A percentile compares a stretch with the other conserved stretches of the same genome.
phyloP scores from a whole-genome alignment of 2,888 invertebrate genomes.

The Elaeidobius kamerunicus region DNA sequence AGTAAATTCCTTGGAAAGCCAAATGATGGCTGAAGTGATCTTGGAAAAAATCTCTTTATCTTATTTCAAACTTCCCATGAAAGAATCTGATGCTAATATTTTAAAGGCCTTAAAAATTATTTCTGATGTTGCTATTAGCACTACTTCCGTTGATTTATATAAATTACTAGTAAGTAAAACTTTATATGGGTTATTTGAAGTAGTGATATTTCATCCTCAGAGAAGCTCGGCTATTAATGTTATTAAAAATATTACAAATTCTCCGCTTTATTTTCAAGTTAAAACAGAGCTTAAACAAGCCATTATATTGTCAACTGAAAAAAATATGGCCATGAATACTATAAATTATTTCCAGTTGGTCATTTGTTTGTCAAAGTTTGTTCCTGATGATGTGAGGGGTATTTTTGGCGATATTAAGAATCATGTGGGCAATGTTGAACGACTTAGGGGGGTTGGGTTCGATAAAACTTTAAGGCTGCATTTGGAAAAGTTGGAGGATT shows the following conservation, averaged over 20 bases:
- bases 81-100: constrained; percentile 42
- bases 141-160: constrained; percentile 34
- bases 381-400: constrained; percentile 43
- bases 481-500: constrained; percentile 40
- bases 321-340: constrained; percentile 51
- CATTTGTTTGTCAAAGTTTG: constrained; percentile 42
- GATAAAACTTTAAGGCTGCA: constrained; percentile 49
- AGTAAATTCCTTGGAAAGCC: constrained; percentile 39
- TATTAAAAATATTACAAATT: constrained; percentile 39
- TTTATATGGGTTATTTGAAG: constrained; percentile 42
- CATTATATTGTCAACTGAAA: constrained; percentile 45
- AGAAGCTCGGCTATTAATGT: constrained; percentile 40
- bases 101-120: constrained; percentile 43
- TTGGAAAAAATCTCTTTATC: constrained; percentile 42
- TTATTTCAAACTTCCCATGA: constrained; percentile 43
- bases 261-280: constrained; percentile 37
- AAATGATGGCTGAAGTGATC: constrained; percentile 37
- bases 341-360: constrained; percentile 48
- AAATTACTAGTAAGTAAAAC: constrained; percentile 38
- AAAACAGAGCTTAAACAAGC: constrained; percentile 40
- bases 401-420: constrained; percentile 44
- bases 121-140: constrained; percentile 38
- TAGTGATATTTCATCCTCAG: constrained; percentile 44
- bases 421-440: constrained; percentile 49
- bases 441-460: constrained; percentile 50